phyloP scores from a whole-genome alignment of 2,797 vertebrate genomes.

The Enteromius thamalakanensis region DNA sequence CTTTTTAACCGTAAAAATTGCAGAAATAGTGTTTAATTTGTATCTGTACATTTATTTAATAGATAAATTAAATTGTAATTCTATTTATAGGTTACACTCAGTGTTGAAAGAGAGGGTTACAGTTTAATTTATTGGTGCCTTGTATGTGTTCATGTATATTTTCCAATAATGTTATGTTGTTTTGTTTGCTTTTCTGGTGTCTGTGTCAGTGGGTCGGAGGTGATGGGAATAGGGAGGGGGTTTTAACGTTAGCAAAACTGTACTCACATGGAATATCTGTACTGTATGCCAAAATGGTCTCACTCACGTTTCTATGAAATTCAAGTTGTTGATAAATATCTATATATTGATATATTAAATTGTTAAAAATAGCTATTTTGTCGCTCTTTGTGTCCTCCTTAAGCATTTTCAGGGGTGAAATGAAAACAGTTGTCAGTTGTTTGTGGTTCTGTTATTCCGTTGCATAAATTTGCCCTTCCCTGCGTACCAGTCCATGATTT shows the following conservation, averaged over 20 bases:
- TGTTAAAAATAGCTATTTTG: slow-evolving; percentile 61
- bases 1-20: slow-evolving; percentile 77
- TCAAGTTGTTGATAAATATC: slow-evolving; percentile 86
- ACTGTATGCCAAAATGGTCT: slow-evolving; percentile 87
- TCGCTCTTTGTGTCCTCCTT: slow-evolving; percentile 3
- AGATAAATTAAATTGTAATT: slow-evolving; percentile 66
- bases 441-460: slow-evolving; percentile 21
- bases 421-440: slow-evolving; percentile 11
- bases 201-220: slow-evolving; percentile 65
- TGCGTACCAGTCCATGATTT: slow-evolving; percentile 10
- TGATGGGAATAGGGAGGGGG: slow-evolving; percentile 36
- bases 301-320: slow-evolving; percentile 87
- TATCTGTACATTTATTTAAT: slow-evolving; percentile 66
- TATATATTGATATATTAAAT: slow-evolving; percentile 90
- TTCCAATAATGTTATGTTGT: slow-evolving; percentile 60
- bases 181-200: slow-evolving; percentile 64
- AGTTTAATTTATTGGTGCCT: slow-evolving; percentile 88
- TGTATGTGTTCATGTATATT: slow-evolving; percentile 81
- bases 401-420: background rate
- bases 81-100: slow-evolving; percentile 73
- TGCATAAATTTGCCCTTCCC: background rate
- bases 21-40: slow-evolving; percentile 73
- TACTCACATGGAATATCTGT: slow-evolving; percentile 84
- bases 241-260: slow-evolving; percentile 74
- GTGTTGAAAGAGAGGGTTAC: slow-evolving; percentile 67